Conservation (phyloP, 1,140 invertebrate species). For the Charaxes varanes region DNA sequence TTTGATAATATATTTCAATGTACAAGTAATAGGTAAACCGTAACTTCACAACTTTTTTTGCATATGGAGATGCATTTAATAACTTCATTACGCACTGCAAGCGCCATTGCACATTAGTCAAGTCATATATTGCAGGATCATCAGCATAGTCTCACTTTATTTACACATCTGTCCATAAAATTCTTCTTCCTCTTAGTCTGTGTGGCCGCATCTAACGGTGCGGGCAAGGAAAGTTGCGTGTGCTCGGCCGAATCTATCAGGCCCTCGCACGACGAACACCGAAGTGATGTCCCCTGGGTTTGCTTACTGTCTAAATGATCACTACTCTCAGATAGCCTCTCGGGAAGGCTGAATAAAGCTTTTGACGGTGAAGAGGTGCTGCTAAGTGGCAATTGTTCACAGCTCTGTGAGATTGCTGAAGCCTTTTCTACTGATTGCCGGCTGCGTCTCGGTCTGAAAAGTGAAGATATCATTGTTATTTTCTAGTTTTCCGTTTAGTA, state of each 20-base stretch:
- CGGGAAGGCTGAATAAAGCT: constrained; percentile 50
- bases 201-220: constrained; percentile 57
- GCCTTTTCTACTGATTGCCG: constrained; percentile 56
- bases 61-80: constrained; percentile 35
- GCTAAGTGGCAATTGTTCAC: constrained; percentile 76
- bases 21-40: too few relatives aligned
- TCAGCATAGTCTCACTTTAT: constrained; percentile 83
- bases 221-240: constrained; percentile 50
- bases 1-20: too few relatives aligned
- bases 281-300: constrained; percentile 39
- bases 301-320: constrained; percentile 46
- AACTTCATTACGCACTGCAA: constrained; percentile 56
- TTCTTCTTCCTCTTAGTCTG: constrained; percentile 79
- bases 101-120: constrained; percentile 24
- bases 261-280: constrained; percentile 65
- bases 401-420: constrained; percentile 73
- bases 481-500: background rate
- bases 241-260: constrained; percentile 61
- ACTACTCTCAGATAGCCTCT: constrained; percentile 57
- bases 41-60: constrained; percentile 1
- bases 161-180: constrained; percentile 86
- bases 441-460: constrained; percentile 59
- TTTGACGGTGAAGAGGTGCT: constrained; percentile 56
- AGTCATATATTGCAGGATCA: constrained; percentile 16
- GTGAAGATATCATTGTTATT: constrained; percentile 1